These are phyloP conservation scores for Gymnorhina tibicen DNA, from an alignment of 2,113 vertebrate species.

Conservation along the genomic window DNA sequence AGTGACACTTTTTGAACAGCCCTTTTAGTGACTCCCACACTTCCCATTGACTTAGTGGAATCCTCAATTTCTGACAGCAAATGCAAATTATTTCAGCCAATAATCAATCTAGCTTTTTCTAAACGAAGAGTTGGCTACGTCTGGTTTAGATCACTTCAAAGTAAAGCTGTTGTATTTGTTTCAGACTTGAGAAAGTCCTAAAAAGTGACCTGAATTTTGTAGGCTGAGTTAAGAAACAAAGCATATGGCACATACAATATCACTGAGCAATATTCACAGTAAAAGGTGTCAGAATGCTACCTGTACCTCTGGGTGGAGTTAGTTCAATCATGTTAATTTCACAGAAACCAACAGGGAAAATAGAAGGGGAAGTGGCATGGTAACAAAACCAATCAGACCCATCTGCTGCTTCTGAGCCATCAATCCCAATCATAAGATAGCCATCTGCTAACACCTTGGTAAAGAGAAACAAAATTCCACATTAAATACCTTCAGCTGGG, in stretches of 20 bases:
- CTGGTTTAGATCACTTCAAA: background rate
- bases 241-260: slow-evolving; percentile 21
- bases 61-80: background rate
- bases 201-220: background rate
- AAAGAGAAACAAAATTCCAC: slow-evolving; percentile 41
- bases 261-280: slow-evolving; percentile 10
- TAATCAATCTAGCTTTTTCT: background rate
- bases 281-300: slow-evolving; percentile 32
- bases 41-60: background rate
- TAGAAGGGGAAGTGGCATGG: slow-evolving; percentile 93
- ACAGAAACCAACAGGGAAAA: slow-evolving; percentile 99
- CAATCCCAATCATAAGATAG: slow-evolving; percentile 98
- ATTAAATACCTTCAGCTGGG: slow-evolving; percentile 25
- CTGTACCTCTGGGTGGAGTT: slow-evolving; percentile 94
- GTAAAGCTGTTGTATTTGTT: background rate
- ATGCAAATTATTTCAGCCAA: background rate
- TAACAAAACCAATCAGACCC: slow-evolving; percentile 99
- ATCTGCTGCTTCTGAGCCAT: slow-evolving; percentile 97
- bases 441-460: slow-evolving; percentile 93
- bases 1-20: background rate
- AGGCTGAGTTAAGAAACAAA: background rate
- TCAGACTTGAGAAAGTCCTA: background rate
- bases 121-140: background rate
- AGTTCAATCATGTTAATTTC: slow-evolving; percentile 99
- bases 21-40: background rate